Evolutionary conservation across 1,140 invertebrate species (phyloP).

Genomic region (Maniola jurtina): DNA sequence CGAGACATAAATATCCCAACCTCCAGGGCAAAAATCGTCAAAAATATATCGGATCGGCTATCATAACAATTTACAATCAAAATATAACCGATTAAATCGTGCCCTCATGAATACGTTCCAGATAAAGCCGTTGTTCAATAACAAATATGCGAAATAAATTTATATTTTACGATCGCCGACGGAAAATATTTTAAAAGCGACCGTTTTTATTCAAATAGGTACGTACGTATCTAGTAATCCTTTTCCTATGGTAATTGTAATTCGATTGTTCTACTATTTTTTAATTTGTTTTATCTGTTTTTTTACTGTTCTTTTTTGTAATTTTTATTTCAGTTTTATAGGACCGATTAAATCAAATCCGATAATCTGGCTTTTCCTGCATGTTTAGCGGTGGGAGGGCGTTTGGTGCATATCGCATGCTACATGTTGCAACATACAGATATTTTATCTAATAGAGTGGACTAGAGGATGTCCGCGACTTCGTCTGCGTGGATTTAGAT

Average conservation of each 20-base stretch:
- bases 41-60: background rate
- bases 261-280: conserved; percentile 2
- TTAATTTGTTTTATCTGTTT: background rate
- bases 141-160: conserved; percentile 26
- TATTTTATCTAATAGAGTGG: too few relatives aligned
- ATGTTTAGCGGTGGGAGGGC: too few relatives aligned
- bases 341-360: too few relatives aligned
- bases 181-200: conserved; percentile 7
- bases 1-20: background rate
- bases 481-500: too few relatives aligned
- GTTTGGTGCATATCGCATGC: too few relatives aligned
- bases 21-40: background rate
- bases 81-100: conserved; percentile 28
- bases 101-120: conserved; percentile 23
- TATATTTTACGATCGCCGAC: conserved; percentile 18
- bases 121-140: conserved; percentile 30
- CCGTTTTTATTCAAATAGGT: conserved; percentile 3
- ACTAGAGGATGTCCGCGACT: too few relatives aligned
- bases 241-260: conserved; percentile 11
- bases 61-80: conserved; percentile 10
- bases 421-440: too few relatives aligned
- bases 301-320: background rate
- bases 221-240: background rate
- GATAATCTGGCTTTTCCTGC: too few relatives aligned
- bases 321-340: background rate